phyloP scores from a whole-genome alignment of 2,113 vertebrate genomes.

The Cyanistes caeruleus region DNA sequence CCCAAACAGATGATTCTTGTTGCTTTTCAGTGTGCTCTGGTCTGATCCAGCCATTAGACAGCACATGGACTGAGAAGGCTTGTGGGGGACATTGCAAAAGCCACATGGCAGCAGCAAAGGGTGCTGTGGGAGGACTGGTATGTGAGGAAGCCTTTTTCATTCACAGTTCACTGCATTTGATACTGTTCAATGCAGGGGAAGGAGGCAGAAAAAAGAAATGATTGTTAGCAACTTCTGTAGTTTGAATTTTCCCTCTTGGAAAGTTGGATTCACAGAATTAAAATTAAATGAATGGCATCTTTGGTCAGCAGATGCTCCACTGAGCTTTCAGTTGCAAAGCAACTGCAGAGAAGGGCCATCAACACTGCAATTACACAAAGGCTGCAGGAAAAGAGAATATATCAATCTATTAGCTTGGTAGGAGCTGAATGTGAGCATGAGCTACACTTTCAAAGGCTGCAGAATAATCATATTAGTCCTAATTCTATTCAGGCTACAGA shows the following conservation, averaged over 20 bases:
- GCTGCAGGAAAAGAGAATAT: background rate
- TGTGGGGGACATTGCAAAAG: background rate
- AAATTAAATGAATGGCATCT: background rate
- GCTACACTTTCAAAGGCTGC: background rate
- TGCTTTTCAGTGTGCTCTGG: background rate
- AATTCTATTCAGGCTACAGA: background rate
- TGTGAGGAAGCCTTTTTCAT: background rate
- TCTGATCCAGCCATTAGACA: background rate
- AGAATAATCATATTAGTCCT: background rate
- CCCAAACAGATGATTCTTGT: background rate
- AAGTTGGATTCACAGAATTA: background rate
- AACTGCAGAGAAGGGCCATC: background rate
- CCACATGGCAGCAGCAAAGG: background rate
- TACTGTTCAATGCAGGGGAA: background rate
- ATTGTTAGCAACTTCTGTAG: background rate
- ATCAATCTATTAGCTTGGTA: background rate
- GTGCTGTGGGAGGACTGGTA: background rate
- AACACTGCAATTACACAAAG: background rate
- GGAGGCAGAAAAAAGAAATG: background rate
- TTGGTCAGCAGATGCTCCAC: background rate
- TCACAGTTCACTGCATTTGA: background rate
- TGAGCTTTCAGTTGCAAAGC: background rate
- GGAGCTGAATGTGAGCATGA: background rate
- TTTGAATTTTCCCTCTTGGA: background rate
- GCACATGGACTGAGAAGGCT: background rate